Conservation (phyloP, 2,113 vertebrate species). For the Setophaga coronata region DNA sequence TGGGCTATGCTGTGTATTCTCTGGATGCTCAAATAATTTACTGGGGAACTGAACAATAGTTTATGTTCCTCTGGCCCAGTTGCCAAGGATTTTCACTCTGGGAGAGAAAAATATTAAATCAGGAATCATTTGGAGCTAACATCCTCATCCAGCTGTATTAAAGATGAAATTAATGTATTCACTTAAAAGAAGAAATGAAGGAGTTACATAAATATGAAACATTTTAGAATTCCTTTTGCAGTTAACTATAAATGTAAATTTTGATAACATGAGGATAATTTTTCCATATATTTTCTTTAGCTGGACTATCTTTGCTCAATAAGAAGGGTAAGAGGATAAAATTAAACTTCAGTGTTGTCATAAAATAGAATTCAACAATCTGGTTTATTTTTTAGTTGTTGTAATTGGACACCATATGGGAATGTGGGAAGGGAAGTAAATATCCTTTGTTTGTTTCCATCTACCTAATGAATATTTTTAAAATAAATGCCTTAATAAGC, state of each 20-base stretch:
- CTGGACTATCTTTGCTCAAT: not conserved
- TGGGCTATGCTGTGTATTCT: not conserved
- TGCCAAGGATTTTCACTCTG: not conserved
- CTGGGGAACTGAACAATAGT: not conserved
- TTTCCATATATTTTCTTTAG: not conserved
- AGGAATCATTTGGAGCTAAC: not conserved
- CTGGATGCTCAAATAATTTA: not conserved
- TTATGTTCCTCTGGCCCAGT: not conserved
- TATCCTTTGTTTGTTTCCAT: not conserved
- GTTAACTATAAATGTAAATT: not conserved
- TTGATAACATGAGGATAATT: not conserved
- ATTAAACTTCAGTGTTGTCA: not conserved
- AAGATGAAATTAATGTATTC: not conserved
- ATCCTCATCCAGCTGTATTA: not conserved
- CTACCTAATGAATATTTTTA: not conserved
- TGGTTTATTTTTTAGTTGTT: not conserved
- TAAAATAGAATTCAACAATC: not conserved
- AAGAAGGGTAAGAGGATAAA: not conserved
- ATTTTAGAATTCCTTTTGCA: not conserved
- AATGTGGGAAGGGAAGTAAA: not conserved
- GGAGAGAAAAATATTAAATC: not conserved
- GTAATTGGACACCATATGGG: not conserved
- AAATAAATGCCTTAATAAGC: not conserved
- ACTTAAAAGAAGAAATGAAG: not conserved
- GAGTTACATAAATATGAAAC: not conserved